These are phyloP conservation scores for Rhamphomyia laevipes DNA, from an alignment of 2,888 invertebrate genomes.

Conservation along the genomic window DNA sequence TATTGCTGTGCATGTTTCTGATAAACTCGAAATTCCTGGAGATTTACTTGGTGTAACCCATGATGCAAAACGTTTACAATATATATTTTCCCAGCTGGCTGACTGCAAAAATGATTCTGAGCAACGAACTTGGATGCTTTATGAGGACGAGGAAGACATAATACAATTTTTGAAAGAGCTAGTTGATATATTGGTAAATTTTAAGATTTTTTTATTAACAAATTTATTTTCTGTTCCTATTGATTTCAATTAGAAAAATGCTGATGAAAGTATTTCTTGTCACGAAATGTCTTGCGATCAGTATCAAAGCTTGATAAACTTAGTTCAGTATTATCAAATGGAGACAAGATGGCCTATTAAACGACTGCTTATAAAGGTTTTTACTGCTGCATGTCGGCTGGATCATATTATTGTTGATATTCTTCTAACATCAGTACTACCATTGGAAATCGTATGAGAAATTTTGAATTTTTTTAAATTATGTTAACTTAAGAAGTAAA, in stretches of 20 bases:
- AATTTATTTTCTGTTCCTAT: too few relatives aligned
- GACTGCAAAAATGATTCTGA: slow-evolving; percentile 91
- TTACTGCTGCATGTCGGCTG: slow-evolving; percentile 77
- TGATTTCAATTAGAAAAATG: slow-evolving; percentile 56
- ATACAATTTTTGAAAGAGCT: slow-evolving; percentile 72
- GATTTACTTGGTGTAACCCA: slow-evolving; percentile 61
- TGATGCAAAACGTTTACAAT: slow-evolving; percentile 70
- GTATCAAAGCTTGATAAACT: slow-evolving; percentile 68
- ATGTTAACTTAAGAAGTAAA: neutral
- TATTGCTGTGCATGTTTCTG: slow-evolving; percentile 46
- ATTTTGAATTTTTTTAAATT: neutral
- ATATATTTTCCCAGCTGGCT: slow-evolving; percentile 71
- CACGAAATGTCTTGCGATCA: slow-evolving; percentile 74
- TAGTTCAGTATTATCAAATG: slow-evolving; percentile 95
- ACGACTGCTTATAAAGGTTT: slow-evolving; percentile 69
- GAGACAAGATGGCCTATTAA: slow-evolving; percentile 80
- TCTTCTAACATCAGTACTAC: slow-evolving; percentile 75
- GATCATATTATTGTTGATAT: slow-evolving; percentile 71
- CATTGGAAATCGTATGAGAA: slow-evolving; percentile 70
- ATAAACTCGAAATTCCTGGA: slow-evolving; percentile 47
- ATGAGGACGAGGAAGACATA: slow-evolving; percentile 86
- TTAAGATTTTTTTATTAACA: too few relatives aligned
- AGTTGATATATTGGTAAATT: slow-evolving; percentile 64
- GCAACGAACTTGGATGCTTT: slow-evolving; percentile 89
- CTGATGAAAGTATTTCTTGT: slow-evolving; percentile 77